Percentiles rank a stretch among this genome's conserved stretches.
These are phyloP conservation scores for Odontophorus gujanensis DNA, from an alignment of 2,113 vertebrate species.

Conservation along the genomic window DNA sequence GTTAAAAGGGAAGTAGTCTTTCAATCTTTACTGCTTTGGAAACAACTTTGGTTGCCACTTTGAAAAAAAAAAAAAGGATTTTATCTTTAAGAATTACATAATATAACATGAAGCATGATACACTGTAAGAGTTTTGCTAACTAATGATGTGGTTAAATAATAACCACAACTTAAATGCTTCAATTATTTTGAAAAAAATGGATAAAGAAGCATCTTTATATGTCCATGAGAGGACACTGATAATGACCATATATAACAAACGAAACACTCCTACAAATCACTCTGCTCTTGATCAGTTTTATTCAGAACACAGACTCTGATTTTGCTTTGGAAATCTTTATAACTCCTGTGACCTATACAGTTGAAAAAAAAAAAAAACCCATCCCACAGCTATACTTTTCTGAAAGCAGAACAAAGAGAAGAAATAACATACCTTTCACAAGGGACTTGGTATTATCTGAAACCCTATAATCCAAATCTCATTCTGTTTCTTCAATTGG, in stretches of 20 bases:
- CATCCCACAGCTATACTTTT: slow-evolving; percentile 71
- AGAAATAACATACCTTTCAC: slow-evolving; percentile 78
- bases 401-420: slow-evolving; percentile 74
- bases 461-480: slow-evolving; percentile 78
- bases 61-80: background rate
- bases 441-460: slow-evolving; percentile 68
- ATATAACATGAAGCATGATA: background rate
- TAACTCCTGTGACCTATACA: slow-evolving; percentile 71
- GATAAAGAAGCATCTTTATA: background rate
- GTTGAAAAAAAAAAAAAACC: slow-evolving; percentile 52
- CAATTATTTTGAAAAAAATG: background rate
- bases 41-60: background rate
- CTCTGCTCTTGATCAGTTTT: slow-evolving; percentile 47
- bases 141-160: background rate
- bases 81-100: background rate
- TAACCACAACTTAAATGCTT: slow-evolving; percentile 18
- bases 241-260: slow-evolving; percentile 49
- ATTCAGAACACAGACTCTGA: slow-evolving; percentile 59
- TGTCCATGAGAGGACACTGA: slow-evolving; percentile 29
- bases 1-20: background rate
- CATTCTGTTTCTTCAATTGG: slow-evolving; percentile 73
- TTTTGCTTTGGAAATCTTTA: slow-evolving; percentile 70
- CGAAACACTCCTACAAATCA: slow-evolving; percentile 51
- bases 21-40: background rate
- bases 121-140: background rate